Percentiles rank a stretch among this genome's conserved stretches.
Conservation (phyloP, 1,140 invertebrate genomes). For the Pollicipes pollicipes region DNA sequence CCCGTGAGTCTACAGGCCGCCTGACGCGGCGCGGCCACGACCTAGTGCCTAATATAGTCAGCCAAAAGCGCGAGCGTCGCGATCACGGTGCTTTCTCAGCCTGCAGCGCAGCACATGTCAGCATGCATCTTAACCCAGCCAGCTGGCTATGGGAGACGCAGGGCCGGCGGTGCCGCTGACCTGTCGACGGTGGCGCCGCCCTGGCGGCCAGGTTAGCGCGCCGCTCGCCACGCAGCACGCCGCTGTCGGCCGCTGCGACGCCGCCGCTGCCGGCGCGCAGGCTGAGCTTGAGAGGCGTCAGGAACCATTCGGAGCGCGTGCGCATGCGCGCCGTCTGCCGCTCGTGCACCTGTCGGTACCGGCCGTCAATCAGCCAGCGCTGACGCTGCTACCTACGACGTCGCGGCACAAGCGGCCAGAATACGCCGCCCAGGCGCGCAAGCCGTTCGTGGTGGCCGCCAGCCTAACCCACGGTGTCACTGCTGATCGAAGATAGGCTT, state of each 20-base stretch:
- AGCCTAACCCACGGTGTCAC: background rate
- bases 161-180: constrained; percentile 7
- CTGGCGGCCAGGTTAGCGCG: background rate
- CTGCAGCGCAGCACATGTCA: too few species aligned
- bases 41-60: too few species aligned
- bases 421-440: background rate
- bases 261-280: constrained; percentile 10
- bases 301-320: constrained; percentile 84
- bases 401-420: background rate
- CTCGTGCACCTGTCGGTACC: constrained; percentile 58
- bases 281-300: constrained; percentile 31
- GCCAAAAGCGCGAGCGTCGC: too few species aligned
- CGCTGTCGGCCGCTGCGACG: background rate
- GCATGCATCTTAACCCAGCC: too few species aligned
- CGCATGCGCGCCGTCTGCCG: constrained; percentile 80
- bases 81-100: too few species aligned
- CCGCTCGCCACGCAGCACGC: constrained; percentile 1
- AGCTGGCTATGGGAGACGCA: too few species aligned
- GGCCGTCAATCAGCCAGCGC: background rate
- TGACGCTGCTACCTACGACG: background rate
- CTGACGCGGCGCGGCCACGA: too few species aligned
- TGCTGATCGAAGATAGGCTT: background rate
- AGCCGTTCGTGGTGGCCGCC: background rate
- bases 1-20: too few species aligned
- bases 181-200: background rate